A percentile compares a stretch with the other conserved stretches of the same genome.
phyloP scores from a whole-genome alignment of 1,140 invertebrate genomes.

The Asbolus verrucosus region DNA sequence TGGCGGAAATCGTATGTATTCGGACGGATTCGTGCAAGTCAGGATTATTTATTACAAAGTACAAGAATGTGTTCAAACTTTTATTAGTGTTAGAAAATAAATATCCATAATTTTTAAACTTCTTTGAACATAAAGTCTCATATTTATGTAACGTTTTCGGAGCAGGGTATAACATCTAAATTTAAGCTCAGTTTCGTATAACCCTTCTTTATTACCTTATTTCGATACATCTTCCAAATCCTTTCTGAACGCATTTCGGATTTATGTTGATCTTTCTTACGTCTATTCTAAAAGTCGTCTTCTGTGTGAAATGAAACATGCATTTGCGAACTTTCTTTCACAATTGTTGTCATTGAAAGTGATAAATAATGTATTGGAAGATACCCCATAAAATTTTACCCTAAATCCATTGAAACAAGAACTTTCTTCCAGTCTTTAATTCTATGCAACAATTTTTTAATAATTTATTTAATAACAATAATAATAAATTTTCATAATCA shows the following conservation, averaged over 20 bases:
- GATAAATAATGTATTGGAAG: conserved; percentile 6
- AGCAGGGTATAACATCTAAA: conserved; percentile 58
- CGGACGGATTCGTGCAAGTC: too few relatives aligned
- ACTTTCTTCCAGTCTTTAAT: too few relatives aligned
- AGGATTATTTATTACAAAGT: too few relatives aligned
- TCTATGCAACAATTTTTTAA: too few relatives aligned
- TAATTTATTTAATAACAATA: too few relatives aligned
- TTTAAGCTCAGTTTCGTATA: conserved; percentile 57
- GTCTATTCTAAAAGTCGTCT: conserved; percentile 26
- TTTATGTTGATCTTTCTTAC: conserved; percentile 19
- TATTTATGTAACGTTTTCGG: conserved; percentile 55
- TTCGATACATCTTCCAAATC: conserved; percentile 59
- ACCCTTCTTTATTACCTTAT: conserved; percentile 59
- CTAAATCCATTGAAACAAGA: too few relatives aligned
- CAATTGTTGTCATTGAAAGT: neutral
- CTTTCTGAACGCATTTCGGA: conserved; percentile 46
- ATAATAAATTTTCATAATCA: too few relatives aligned
- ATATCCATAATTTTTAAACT: conserved; percentile 57
- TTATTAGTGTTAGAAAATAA: conserved; percentile 46
- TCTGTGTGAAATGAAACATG: conserved; percentile 21
- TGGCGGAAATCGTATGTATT: too few relatives aligned
- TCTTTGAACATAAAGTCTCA: conserved; percentile 57
- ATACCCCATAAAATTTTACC: neutral
- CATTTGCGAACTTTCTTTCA: conserved; percentile 25
- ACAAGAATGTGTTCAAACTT: conserved; percentile 52